These are phyloP conservation scores for Bombycilla garrulus DNA, from an alignment of 2,113 vertebrate genomes.

Conservation along the genomic window DNA sequence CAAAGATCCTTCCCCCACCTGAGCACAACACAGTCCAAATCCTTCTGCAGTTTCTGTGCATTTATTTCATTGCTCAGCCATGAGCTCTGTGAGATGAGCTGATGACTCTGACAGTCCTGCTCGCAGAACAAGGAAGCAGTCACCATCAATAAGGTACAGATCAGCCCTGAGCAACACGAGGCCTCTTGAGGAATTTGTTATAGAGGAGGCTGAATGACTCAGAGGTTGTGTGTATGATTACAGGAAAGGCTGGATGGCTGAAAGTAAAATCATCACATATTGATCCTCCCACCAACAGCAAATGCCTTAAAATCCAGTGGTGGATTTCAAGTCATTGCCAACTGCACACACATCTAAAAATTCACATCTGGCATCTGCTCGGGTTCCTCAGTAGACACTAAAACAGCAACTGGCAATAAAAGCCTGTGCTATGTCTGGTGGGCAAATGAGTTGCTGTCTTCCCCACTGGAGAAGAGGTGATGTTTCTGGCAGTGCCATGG, in stretches of 20 bases:
- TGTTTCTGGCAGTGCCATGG: background rate
- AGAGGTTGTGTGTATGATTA: background rate
- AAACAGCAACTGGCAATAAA: background rate
- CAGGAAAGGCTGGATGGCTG: background rate
- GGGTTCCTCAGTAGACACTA: background rate
- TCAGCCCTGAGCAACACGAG: background rate
- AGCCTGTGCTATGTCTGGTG: background rate
- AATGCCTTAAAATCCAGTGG: slow-evolving; percentile 13
- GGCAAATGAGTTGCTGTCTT: background rate
- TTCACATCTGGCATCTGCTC: background rate
- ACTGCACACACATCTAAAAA: background rate
- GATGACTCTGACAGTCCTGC: background rate
- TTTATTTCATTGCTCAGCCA: background rate
- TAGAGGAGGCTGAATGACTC: background rate
- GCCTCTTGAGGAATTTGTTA: background rate
- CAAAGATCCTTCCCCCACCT: background rate
- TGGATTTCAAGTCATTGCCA: background rate
- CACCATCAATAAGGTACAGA: background rate
- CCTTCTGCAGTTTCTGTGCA: background rate
- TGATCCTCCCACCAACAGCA: slow-evolving; percentile 2
- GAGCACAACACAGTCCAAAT: background rate
- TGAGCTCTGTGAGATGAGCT: background rate
- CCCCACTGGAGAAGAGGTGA: background rate
- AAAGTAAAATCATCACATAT: background rate
- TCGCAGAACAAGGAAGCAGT: background rate